A percentile compares a stretch with the other conserved stretches of the same genome.
Evolutionary conservation across 2,888 invertebrate genomes (phyloP).

Genomic region (Amblyjoppa fuscipennis): DNA sequence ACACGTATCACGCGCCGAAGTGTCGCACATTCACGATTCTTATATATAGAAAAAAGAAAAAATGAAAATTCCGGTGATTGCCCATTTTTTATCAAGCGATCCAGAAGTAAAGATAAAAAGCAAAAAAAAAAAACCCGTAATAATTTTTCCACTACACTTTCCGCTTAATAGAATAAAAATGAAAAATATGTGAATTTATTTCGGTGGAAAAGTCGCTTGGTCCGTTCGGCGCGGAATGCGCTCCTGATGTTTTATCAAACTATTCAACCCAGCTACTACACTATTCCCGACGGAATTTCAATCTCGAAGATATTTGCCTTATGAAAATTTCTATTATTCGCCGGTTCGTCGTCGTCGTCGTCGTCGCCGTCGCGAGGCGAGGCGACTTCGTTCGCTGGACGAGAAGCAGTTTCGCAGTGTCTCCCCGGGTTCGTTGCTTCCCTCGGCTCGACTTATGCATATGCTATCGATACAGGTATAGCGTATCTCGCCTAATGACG

Average conservation of each 20-base stretch:
- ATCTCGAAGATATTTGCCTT: constrained; percentile 62
- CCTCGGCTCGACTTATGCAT: constrained; percentile 37
- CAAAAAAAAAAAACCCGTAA: no score
- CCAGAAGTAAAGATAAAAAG: no score
- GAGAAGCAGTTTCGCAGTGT: constrained; percentile 27
- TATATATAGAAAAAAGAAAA: no score
- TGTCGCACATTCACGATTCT: no score
- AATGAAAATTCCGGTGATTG: no score
- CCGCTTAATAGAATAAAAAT: no score
- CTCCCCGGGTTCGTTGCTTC: constrained; percentile 53
- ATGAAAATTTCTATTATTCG: constrained; percentile 57
- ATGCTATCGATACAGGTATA: constrained; percentile 25
- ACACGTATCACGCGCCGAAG: no score
- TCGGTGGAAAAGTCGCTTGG: neutral
- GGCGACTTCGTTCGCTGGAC: constrained; percentile 16
- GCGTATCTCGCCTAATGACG: constrained; percentile 52
- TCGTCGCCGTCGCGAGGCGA: neutral
- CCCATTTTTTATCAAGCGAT: no score
- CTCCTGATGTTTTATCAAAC: constrained; percentile 8
- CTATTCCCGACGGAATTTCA: constrained; percentile 50
- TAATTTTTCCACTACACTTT: no score
- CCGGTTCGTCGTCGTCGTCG: constrained; percentile 5
- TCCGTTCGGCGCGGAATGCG: neutral
- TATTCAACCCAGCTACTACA: constrained; percentile 20
- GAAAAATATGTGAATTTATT: neutral